Base-by-base conservation (phyloP, 2,797 vertebrate genomes). In the Poeciliopsis gracilis region DNA sequence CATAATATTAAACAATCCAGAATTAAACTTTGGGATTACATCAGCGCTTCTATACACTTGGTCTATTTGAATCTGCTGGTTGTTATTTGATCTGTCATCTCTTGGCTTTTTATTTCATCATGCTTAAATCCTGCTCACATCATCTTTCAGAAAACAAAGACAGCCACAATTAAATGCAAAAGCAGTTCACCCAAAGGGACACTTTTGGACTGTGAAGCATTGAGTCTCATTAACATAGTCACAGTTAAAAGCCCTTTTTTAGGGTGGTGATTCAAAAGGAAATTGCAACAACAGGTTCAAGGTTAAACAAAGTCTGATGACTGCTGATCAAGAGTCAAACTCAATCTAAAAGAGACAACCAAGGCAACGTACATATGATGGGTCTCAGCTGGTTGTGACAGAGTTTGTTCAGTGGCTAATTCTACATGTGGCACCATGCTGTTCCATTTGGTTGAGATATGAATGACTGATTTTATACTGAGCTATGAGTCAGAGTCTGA, bases 41-140 rank as follows among this genome's bases (percentile, higher is more conserved):
- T 25, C 53, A 43, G n/a, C 18, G 3, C 8, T 28, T 53, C 36
- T 38, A 38, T 53, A 41, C 8, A 70, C 4, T 6, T 25, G 12
- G 67, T 59, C 13, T 78, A 63, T 73, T 67, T 70, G 38, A 77
- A 73, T 80, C 71, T 71, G 15, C 78, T 70, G 75, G 70, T 72
- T 55, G 28, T 70, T 70, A 75, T 77, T 85, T 87, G 57, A 77
- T 79, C 36, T 53, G 53, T 77, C 57, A 73, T 30, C 77, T 72
- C 79, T 89, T 87, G 86, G 72, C 76, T 78, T 84, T 89, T 78
- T 38, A 85, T 90, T 90, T 88, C 87, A 80, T 87, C 79, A 83
- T 81, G 18, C 59, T 70, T 45, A 78, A 74, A 84, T 81, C 72
- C 36, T 2, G 33, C 73, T 86, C 57, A 61, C 83, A 76, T 82